Percentiles rank a stretch among this genome's conserved stretches.
Evolutionary conservation across 2,888 invertebrate species (phyloP).

Genomic region (Hyalella azteca): DNA sequence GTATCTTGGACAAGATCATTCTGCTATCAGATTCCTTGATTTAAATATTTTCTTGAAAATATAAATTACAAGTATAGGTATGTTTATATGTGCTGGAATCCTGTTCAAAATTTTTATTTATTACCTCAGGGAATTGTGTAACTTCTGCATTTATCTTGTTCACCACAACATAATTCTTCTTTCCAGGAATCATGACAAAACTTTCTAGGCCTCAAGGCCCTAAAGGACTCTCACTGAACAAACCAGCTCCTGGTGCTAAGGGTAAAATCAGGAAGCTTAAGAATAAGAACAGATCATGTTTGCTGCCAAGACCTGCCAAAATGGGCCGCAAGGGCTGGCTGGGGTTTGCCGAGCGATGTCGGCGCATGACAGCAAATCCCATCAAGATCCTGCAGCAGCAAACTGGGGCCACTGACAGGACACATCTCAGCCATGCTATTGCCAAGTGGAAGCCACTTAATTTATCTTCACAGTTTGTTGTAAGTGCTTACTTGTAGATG

Average conservation of each 20-base stretch:
- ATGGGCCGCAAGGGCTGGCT: conserved; percentile 3
- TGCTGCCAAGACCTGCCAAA: conserved; percentile 20
- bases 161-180: no score
- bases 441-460: conserved; percentile 24
- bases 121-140: no score
- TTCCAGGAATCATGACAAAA: neutral
- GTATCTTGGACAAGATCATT: no score
- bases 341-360: conserved; percentile 10
- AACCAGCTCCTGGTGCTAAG: neutral
- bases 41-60: no score
- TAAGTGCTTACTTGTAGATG: no score
- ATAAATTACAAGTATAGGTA: no score
- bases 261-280: neutral
- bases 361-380: neutral
- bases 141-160: no score
- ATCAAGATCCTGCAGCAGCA: conserved; percentile 21
- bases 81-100: no score
- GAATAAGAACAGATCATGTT: neutral
- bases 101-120: no score
- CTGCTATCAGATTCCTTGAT: no score
- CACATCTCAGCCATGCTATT: conserved; percentile 12
- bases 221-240: neutral
- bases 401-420: neutral
- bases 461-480: conserved; percentile 5
- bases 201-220: neutral